Evolutionary conservation across 1,140 invertebrate species (phyloP).

Genomic region (Tribolium madens): DNA sequence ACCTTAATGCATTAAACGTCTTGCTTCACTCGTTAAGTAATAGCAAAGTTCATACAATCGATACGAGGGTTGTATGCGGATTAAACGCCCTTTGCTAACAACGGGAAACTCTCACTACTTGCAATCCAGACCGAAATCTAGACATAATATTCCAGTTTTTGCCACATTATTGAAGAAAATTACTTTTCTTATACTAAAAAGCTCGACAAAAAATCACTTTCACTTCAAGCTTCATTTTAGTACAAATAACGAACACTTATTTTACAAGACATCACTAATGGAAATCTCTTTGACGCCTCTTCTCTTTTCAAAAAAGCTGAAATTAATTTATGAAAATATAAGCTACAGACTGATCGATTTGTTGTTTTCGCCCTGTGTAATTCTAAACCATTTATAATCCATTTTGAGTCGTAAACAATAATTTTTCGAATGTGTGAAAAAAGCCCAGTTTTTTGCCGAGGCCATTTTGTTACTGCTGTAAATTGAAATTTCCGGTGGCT

Average conservation of each 20-base stretch:
- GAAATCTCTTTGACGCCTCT: not conserved
- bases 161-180: not conserved
- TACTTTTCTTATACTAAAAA: not conserved
- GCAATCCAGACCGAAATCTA: not conserved
- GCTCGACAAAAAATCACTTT: not conserved
- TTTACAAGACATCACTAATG: not conserved
- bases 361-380: not conserved
- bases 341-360: not conserved
- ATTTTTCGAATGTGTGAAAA: too few relatives aligned
- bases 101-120: not conserved
- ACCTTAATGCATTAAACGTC: slow-evolving; percentile 39
- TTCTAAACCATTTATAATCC: not conserved
- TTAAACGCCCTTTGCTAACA: not conserved
- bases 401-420: not conserved
- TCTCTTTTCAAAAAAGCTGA: not conserved
- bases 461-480: too few relatives aligned
- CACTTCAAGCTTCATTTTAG: not conserved
- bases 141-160: not conserved
- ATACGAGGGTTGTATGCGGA: slow-evolving; percentile 11
- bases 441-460: too few relatives aligned
- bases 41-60: slow-evolving; percentile 31
- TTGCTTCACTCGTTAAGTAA: slow-evolving; percentile 22
- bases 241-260: not conserved
- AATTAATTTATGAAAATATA: not conserved
- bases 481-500: slow-evolving; percentile 34